Base-by-base conservation (phyloP, 2,888 invertebrate genomes). In the Calliphora vomitoria region DNA sequence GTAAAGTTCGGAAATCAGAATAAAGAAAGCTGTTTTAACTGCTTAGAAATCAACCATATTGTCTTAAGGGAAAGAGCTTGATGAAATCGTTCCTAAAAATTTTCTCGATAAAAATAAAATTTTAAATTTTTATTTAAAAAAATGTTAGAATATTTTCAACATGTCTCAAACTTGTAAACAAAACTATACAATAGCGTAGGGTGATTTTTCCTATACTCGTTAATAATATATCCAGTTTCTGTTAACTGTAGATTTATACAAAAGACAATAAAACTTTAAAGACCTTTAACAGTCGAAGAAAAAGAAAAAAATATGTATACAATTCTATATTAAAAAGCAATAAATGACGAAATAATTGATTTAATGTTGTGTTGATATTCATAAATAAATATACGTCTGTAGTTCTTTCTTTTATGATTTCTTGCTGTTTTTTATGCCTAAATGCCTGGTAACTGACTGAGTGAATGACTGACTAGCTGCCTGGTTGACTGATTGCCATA, bases 311-410 rank as follows among this genome's bases (percentile, higher is more conserved):
- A n/a, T 31, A 44, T 20, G 58, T 50, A 60, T 25, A 41, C 13
- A 64, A 55, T 81, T 64, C 13, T 44, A 66, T 58, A 78, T 83
- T 82, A 82, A 85, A 76, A 82, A 85, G 20, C 71, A 81, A 82
- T 85, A 79, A 82, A 82, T 79, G 82, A 64, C 38, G 79, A 82
- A 83, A 84, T 84, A 87, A 84, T 87, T 84, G 84, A 84, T 81
- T 84, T 80, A 72, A 78, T 81, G 47, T 85, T 78, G 76, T 71
- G 72, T 81, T 66, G 47, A 78, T 68, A 82, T 78, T 79, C 50
- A 66, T 68, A 55, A 71, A 72, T 58, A 76, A 71, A 62, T 62
- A 79, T 66, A 79, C 53, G 71, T 84, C 62, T 60, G 84, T 58
- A 72, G n/a, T 82, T 78, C 50, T 13, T 74, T 35, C 41, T 35